phyloP scores from a whole-genome alignment of 2,888 invertebrate genomes.

The Hipparchia semele region DNA sequence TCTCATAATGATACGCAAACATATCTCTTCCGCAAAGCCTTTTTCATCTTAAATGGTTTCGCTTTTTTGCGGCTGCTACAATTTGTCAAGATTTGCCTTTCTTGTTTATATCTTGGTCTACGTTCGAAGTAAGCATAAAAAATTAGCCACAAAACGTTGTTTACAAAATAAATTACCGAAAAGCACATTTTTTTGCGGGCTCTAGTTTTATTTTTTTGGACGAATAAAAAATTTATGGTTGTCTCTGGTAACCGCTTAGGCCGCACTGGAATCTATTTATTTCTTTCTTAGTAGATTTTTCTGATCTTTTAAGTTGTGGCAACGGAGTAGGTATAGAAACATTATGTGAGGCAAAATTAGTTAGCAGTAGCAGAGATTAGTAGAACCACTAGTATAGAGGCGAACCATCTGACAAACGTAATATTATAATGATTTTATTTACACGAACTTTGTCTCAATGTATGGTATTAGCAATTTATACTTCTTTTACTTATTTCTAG shows the following conservation, averaged over 20 bases:
- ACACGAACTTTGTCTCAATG: no score
- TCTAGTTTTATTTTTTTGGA: background rate
- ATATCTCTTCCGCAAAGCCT: conserved; percentile 30
- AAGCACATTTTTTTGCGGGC: background rate
- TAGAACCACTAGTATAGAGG: no score
- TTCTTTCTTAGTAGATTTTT: background rate
- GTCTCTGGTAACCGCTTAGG: background rate
- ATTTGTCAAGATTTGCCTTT: conserved; percentile 33
- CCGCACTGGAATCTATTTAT: background rate
- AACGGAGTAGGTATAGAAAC: no score
- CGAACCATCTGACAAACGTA: no score
- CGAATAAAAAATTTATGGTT: background rate
- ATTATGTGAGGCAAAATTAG: no score
- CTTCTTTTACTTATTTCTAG: no score
- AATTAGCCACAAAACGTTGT: conserved; percentile 7
- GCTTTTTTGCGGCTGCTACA: conserved; percentile 25
- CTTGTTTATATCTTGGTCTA: conserved; percentile 24
- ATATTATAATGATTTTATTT: no score
- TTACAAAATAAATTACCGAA: conserved; percentile 17
- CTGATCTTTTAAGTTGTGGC: no score
- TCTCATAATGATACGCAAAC: conserved; percentile 29
- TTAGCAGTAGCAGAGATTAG: no score
- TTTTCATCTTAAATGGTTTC: conserved; percentile 26
- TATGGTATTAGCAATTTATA: no score
- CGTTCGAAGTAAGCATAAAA: conserved; percentile 18